Percentiles rank a stretch among this genome's conserved stretches.
phyloP scores from a whole-genome alignment of 2,113 vertebrate species.

The Cranoglanis bouderius region DNA sequence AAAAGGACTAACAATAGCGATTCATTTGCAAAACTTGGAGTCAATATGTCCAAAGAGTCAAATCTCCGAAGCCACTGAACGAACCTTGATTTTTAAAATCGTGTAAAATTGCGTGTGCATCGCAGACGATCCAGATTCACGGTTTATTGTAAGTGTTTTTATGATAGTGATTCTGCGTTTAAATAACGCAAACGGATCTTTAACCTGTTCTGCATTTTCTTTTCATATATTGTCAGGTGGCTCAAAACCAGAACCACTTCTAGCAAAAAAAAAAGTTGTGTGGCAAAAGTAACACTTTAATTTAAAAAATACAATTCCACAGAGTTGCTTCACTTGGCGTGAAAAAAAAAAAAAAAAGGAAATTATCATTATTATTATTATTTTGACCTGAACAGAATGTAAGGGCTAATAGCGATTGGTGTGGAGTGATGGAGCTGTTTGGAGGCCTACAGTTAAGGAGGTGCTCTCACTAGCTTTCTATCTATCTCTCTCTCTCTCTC shows the following conservation, averaged over 20 bases:
- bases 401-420: background rate
- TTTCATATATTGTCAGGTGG: background rate
- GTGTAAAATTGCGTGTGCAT: background rate
- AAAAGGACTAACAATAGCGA: background rate
- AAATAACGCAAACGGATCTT: background rate
- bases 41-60: background rate
- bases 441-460: constrained; percentile 45
- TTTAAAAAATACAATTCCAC: background rate
- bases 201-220: background rate
- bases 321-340: background rate
- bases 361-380: background rate
- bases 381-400: background rate
- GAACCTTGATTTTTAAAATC: background rate
- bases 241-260: background rate
- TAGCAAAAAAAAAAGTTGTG: background rate
- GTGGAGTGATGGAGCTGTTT: constrained; percentile 28
- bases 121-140: background rate
- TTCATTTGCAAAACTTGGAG: background rate
- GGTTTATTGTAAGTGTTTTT: background rate
- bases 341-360: background rate
- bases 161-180: background rate
- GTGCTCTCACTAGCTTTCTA: constrained; percentile 40
- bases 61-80: background rate
- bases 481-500: constrained; percentile 60
- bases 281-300: no score